Base-by-base conservation (phyloP, 2,888 invertebrate genomes). In the Oxyteleia sp. region DNA sequence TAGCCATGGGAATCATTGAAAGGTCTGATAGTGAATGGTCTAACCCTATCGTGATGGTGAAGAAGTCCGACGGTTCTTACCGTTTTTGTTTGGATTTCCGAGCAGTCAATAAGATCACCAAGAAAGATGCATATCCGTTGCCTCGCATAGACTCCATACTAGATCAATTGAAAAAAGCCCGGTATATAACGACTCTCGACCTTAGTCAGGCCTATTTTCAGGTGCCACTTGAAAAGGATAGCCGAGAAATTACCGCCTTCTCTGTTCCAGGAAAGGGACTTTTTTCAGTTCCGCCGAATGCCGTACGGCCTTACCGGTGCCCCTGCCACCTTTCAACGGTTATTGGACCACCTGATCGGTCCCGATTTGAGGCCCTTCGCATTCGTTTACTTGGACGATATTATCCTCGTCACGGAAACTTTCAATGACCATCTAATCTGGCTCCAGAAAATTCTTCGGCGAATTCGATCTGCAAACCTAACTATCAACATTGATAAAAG, bases 11-110 rank as follows among this genome's bases (percentile, higher is more conserved):
- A 0, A 87, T 91, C 0, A 87, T 92, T 0, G 71, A 83, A 18
- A 53, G 35, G 0, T 81, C 79, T 0, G 5, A 26, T 0, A 84
- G 79, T 38, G 75, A 86, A 1, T 91, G 89, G 88, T 64, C 49
- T 0, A 45, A 89, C 2, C 89, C 90, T 0, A 84, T 88, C 11
- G 82, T 90, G 0, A 84, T 90, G 51, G 85, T 89, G 2, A 85
- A 82, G 13, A 90, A 90, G 47, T 85, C 88, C 3, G 85, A 87
- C 61, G 61, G 49, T 5, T 10, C 0, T 0, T 47, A 38, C 5
- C n/a, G 79, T 4, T 35, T 71, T 5, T 63, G 57, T 10, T 18
- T 63, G 3, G 78, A 78, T 16, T 69, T 69, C 7, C 23, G 79
- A 0, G 53, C 53, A 0, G 0, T 75, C 0, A 76, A 76, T 11